Conservation (phyloP, 2,797 vertebrate genomes). For the Selene dorsalis region DNA sequence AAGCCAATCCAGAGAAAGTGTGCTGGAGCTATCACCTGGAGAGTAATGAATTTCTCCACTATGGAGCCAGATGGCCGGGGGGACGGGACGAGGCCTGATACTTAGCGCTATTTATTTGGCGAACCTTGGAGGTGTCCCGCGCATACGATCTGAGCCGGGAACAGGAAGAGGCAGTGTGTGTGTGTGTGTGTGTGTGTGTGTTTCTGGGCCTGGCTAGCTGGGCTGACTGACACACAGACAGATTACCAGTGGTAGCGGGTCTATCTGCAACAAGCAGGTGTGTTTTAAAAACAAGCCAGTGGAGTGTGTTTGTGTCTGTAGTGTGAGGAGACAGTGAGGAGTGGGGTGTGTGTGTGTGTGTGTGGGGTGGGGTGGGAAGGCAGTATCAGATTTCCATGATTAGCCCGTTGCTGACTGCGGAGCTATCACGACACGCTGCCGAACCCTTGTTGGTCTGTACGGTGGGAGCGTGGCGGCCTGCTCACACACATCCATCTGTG, state of each 20-base stretch:
- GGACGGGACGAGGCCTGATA: conserved; percentile 57
- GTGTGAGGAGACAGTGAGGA: not conserved
- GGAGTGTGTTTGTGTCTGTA: conserved; percentile 11
- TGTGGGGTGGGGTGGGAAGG: not conserved
- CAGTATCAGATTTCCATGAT: conserved; percentile 54
- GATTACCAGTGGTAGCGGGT: conserved; percentile 48
- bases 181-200: not conserved
- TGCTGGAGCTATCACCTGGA: conserved; percentile 66
- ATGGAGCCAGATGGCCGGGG: conserved; percentile 65
- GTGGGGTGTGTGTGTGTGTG: not conserved
- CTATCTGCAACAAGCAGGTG: conserved; percentile 66
- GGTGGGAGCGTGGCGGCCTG: conserved; percentile 34
- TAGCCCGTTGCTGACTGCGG: conserved; percentile 36
- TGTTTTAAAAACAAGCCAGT: conserved; percentile 42
- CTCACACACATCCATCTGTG: conserved; percentile 56
- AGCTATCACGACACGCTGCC: conserved; percentile 57
- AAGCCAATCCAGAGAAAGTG: conserved; percentile 53
- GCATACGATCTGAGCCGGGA: conserved; percentile 34
- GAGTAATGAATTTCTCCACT: conserved; percentile 73
- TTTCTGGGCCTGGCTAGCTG: conserved; percentile 48
- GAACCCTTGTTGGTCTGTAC: conserved; percentile 46
- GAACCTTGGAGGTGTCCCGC: conserved; percentile 40
- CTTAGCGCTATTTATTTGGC: conserved; percentile 63
- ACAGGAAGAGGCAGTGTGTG: not conserved
- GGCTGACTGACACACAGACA: conserved; percentile 49